These are phyloP conservation scores for Lycophotia porphyrea DNA, from an alignment of 2,888 invertebrate species.

Conservation along the genomic window DNA sequence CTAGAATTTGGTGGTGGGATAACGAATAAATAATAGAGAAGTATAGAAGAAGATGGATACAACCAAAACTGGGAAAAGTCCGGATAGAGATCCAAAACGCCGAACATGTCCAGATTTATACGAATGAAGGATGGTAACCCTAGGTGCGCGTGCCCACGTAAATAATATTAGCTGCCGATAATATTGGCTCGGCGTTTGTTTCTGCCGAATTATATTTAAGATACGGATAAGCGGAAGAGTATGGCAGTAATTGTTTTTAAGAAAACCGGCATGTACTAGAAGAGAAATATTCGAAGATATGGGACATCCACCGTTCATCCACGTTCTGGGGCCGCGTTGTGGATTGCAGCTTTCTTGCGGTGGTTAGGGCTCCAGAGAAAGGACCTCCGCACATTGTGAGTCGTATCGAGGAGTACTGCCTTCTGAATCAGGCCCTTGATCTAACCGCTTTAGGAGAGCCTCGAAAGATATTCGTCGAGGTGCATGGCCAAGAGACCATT, in stretches of 20 bases:
- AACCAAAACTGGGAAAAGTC: neutral
- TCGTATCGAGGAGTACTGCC: no score
- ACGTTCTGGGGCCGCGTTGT: neutral
- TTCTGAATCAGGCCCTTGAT: no score
- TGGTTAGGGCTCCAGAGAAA: no score
- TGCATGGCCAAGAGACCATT: no score
- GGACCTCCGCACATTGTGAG: no score
- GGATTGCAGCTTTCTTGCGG: neutral
- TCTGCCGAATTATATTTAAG: conserved; percentile 38
- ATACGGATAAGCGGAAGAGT: conserved; percentile 10
- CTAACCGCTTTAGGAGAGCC: no score
- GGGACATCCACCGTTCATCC: neutral
- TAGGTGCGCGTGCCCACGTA: conserved; percentile 46
- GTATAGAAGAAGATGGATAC: neutral
- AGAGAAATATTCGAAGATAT: neutral
- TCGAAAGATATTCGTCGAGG: no score
- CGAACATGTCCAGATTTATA: neutral
- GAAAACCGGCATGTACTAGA: neutral
- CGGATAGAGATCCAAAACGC: neutral
- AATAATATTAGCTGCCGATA: conserved; percentile 60
- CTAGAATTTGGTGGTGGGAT: neutral
- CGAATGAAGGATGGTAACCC: neutral
- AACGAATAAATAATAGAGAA: neutral
- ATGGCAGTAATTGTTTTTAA: neutral
- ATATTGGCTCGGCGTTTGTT: conserved; percentile 46